Evolutionary conservation across 2,888 invertebrate genomes (phyloP).

Genomic region (Dioctria rufipes): DNA sequence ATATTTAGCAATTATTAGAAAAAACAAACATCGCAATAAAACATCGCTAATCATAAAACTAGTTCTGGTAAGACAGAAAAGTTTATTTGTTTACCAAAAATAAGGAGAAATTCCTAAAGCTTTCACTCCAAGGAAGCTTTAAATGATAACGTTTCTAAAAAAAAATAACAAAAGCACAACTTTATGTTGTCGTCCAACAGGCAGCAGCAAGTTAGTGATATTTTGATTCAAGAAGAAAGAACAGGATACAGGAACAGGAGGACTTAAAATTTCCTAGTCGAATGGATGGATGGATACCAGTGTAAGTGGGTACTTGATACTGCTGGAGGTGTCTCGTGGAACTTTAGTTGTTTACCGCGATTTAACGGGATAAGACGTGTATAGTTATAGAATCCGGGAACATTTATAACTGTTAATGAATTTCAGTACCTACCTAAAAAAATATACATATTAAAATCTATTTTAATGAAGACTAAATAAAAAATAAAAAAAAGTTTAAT

Average conservation of each 20-base stretch:
- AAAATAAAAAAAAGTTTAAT: too few relatives aligned
- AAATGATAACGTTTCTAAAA: too few relatives aligned
- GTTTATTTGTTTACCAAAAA: conserved; percentile 9
- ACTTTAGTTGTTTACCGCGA: conserved; percentile 33
- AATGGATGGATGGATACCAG: background rate
- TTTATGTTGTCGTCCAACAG: conserved; percentile 22
- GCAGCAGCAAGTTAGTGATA: background rate
- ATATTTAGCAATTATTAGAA: too few relatives aligned
- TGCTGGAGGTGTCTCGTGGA: background rate
- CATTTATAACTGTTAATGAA: too few relatives aligned
- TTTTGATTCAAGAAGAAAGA: conserved; percentile 22
- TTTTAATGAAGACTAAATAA: too few relatives aligned
- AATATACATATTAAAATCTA: too few relatives aligned
- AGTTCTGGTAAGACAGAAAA: background rate
- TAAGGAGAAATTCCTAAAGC: conserved; percentile 12
- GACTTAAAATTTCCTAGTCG: too few relatives aligned
- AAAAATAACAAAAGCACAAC: background rate
- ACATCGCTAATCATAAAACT: too few relatives aligned
- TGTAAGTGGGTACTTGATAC: background rate
- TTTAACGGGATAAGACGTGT: conserved; percentile 63
- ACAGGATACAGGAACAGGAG: conserved; percentile 11
- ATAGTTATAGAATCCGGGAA: too few relatives aligned
- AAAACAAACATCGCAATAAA: too few relatives aligned
- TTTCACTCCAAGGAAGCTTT: conserved; percentile 1
- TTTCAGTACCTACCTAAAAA: too few relatives aligned